Evolutionary conservation across 2,888 invertebrate genomes (phyloP).

Genomic region (Imbricaverruca yamaguchii): DNA sequence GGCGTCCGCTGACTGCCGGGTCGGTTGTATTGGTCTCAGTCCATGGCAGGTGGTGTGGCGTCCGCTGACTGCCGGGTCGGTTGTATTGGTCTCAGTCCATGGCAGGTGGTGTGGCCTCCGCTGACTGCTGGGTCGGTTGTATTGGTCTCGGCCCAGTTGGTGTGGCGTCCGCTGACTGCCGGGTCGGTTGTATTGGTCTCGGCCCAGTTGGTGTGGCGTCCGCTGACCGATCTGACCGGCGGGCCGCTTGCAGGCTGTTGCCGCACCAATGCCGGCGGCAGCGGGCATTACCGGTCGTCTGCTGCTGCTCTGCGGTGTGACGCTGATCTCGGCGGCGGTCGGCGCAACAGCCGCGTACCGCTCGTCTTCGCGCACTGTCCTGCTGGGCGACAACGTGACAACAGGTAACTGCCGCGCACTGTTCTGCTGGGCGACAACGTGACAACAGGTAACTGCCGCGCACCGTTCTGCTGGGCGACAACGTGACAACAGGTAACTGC

Average conservation of each 20-base stretch:
- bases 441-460: background rate
- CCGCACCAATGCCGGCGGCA: background rate
- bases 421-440: background rate
- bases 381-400: background rate
- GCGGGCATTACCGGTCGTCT: background rate
- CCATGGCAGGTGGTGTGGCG: background rate
- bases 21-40: too few relatives aligned
- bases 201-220: background rate
- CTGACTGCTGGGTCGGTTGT: background rate
- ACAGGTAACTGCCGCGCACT: too few relatives aligned
- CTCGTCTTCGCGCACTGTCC: background rate
- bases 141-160: background rate
- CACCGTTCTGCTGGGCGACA: too few relatives aligned
- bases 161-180: background rate
- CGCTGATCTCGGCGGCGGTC: background rate
- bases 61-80: background rate
- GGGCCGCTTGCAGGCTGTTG: background rate
- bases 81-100: too few relatives aligned
- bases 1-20: background rate
- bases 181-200: too few relatives aligned
- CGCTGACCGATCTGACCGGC: background rate
- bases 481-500: too few relatives aligned
- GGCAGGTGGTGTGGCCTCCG: background rate
- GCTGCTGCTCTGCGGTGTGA: background rate
- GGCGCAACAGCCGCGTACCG: too few relatives aligned